These are phyloP conservation scores for Hartigia nigra DNA, from an alignment of 2,888 invertebrate genomes.

Conservation along the genomic window DNA sequence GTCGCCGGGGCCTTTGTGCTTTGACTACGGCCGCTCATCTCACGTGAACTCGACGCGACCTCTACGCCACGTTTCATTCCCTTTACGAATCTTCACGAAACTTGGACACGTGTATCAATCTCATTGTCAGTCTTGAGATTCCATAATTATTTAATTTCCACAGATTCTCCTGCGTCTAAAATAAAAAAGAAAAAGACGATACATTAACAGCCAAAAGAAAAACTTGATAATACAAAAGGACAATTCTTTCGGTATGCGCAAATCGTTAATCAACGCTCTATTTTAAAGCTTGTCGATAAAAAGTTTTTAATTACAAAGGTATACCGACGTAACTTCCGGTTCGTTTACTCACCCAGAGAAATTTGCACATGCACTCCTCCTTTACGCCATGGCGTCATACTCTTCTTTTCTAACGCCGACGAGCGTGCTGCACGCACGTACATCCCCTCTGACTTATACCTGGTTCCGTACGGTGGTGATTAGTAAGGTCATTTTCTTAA, in stretches of 20 bases:
- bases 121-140: neutral
- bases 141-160: neutral
- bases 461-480: constrained; percentile 34
- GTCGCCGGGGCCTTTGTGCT: constrained; percentile 57
- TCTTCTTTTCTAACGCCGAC: constrained; percentile 12
- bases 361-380: constrained; percentile 56
- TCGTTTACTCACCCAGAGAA: constrained; percentile 15
- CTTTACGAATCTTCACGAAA: constrained; percentile 1
- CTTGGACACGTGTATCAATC: neutral
- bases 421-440: constrained; percentile 51
- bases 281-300: constrained; percentile 60
- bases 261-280: constrained; percentile 54
- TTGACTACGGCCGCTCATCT: constrained; percentile 48
- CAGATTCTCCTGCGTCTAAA: neutral
- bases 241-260: neutral
- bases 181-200: neutral
- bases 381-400: constrained; percentile 47
- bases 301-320: constrained; percentile 56
- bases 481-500: constrained; percentile 56
- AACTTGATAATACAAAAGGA: neutral
- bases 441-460: constrained; percentile 41
- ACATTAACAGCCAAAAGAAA: neutral
- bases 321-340: constrained; percentile 47
- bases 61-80: constrained; percentile 2
- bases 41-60: constrained; percentile 24